Conservation (phyloP, 2,113 vertebrate genomes). For the Hyaena hyaena region DNA sequence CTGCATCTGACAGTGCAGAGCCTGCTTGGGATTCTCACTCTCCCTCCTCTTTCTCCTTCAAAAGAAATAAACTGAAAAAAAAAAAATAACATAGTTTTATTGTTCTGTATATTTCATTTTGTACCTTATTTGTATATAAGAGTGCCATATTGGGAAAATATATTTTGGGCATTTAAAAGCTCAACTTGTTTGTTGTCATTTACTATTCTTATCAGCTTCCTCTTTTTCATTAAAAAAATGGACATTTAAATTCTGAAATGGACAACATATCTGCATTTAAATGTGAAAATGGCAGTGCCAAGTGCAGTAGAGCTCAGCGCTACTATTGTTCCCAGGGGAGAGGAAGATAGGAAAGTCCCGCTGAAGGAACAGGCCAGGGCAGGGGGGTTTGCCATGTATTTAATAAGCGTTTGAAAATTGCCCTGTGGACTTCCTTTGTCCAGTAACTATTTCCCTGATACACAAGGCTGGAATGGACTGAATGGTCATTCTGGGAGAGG, state of each 20-base stretch:
- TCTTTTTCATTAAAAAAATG: background rate
- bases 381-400: background rate
- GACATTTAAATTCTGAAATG: background rate
- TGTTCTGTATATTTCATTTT: background rate
- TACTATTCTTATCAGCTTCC: background rate
- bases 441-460: background rate
- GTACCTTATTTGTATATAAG: background rate
- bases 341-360: too few species aligned
- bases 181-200: background rate
- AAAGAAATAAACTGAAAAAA: too few species aligned
- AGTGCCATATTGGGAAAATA: background rate
- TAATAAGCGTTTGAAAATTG: background rate
- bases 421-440: background rate
- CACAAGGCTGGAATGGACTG: background rate
- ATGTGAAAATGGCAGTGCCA: background rate
- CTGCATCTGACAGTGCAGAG: too few species aligned
- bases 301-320: background rate
- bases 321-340: background rate
- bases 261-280: background rate
- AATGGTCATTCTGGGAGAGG: background rate
- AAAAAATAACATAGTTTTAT: background rate
- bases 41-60: too few species aligned
- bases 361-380: background rate
- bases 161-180: slow-evolving; percentile 3
- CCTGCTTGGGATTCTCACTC: too few species aligned